phyloP scores from a whole-genome alignment of 2,113 vertebrate genomes.

The Zosterops pallidus region DNA sequence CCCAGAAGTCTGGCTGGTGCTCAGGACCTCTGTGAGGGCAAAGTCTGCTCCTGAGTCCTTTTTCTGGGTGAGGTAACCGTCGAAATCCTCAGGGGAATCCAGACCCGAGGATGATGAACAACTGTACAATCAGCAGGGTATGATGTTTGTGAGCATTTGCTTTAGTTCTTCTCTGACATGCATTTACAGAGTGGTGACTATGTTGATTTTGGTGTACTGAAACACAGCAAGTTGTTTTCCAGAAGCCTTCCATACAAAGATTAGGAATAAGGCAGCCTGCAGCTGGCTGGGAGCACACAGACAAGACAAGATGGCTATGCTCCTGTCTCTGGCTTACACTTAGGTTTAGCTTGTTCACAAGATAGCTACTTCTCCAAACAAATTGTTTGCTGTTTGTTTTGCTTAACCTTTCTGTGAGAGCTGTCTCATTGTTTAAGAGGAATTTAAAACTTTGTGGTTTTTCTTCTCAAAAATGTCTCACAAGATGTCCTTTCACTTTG shows the following conservation, averaged over 20 bases:
- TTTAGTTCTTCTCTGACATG: not conserved
- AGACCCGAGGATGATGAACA: rapidly evolving
- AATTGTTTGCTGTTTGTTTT: not conserved
- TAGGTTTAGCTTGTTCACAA: not conserved
- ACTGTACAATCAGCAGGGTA: not conserved
- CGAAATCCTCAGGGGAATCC: not conserved
- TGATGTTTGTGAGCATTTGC: not conserved
- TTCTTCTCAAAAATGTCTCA: not conserved
- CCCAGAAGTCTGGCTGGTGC: not conserved
- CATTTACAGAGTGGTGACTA: not conserved
- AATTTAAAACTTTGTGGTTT: not conserved
- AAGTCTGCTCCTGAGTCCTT: not conserved
- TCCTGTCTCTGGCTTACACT: not conserved
- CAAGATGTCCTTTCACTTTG: not conserved
- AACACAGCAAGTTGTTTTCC: not conserved
- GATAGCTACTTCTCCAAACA: not conserved
- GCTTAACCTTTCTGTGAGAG: not conserved
- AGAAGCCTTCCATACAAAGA: not conserved
- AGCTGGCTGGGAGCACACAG: not conserved
- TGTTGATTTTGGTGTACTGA: not conserved
- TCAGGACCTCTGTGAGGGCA: not conserved
- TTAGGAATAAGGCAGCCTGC: not conserved
- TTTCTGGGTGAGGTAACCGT: not conserved
- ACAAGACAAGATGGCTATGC: not conserved
- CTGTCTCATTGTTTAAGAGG: not conserved